Conservation (phyloP, 2,797 vertebrate genomes). For the Catamblyrhynchus diadema region DNA sequence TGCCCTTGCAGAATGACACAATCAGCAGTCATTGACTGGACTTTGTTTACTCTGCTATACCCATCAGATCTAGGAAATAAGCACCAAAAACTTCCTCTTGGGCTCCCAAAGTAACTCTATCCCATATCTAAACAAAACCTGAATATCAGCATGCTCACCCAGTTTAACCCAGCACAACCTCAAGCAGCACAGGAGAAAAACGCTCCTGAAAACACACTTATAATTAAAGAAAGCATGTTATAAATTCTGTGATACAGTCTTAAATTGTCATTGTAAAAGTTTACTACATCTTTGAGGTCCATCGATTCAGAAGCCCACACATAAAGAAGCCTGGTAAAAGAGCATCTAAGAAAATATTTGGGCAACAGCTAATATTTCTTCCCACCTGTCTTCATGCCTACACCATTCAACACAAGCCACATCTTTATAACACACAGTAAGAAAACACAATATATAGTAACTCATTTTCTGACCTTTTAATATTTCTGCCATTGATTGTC, state of each 20-base stretch:
- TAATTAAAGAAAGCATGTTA: background rate
- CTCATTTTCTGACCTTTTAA: conserved; percentile 97
- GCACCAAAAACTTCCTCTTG: background rate
- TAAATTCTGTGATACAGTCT: background rate
- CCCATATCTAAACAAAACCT: background rate
- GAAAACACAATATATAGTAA: conserved; percentile 86
- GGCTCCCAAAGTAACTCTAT: background rate
- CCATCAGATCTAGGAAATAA: accelerated
- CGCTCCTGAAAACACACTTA: accelerated
- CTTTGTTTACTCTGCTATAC: background rate
- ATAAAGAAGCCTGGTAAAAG: background rate
- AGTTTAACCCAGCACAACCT: background rate
- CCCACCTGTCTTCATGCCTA: conserved; percentile 11
- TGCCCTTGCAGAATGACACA: accelerated
- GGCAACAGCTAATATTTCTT: conserved; percentile 37
- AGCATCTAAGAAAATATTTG: conserved; percentile 34
- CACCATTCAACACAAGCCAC: conserved; percentile 31
- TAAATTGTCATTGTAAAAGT: background rate
- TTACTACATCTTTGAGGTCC: background rate
- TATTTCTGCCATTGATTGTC: conserved; percentile 94
- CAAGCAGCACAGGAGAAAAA: background rate
- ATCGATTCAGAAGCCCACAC: background rate
- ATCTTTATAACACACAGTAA: conserved; percentile 75
- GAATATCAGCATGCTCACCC: background rate
- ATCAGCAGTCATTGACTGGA: background rate